Percentiles rank a stretch among this genome's conserved stretches.
Evolutionary conservation across 30 jellyfish, hydroid and myxozoan genomes (phyloP).

Genomic region (Turritopsis dohrnii): DNA sequence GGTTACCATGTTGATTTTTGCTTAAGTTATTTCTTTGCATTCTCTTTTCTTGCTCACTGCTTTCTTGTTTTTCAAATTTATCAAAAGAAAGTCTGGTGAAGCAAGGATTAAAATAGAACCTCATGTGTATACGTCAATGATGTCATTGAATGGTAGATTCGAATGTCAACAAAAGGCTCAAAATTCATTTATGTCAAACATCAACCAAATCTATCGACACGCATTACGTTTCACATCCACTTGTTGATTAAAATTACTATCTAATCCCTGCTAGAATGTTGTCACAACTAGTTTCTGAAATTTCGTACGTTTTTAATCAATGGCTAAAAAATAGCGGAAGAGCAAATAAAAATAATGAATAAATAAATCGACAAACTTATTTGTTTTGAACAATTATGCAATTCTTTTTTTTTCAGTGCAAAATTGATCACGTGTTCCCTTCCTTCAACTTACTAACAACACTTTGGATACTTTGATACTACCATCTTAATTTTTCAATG

Average conservation of each 20-base stretch:
- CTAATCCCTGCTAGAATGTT: neutral
- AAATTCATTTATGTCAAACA: neutral
- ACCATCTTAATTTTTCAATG: neutral
- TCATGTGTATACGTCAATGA: neutral
- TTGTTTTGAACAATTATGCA: neutral
- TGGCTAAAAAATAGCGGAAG: neutral
- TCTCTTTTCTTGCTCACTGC: neutral
- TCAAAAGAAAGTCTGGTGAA: slow-evolving; percentile 12
- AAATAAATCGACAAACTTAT: neutral
- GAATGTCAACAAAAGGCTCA: neutral
- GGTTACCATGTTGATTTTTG: neutral
- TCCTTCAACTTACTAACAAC: neutral
- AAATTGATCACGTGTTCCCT: neutral
- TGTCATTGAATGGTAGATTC: no score
- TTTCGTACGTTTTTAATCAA: neutral
- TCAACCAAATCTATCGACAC: neutral
- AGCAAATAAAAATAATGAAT: neutral
- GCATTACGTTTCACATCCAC: neutral
- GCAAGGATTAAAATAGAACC: slow-evolving; percentile 27
- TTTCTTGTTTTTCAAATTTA: slow-evolving; percentile 3
- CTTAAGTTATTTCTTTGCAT: neutral
- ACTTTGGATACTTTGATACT: neutral
- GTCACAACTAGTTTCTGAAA: neutral
- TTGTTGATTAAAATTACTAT: neutral
- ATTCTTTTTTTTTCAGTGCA: neutral